Percentiles rank a stretch among this genome's conserved stretches.
Evolutionary conservation across 2,888 invertebrate genomes (phyloP).

Genomic region (Apomyelois bistriatella): DNA sequence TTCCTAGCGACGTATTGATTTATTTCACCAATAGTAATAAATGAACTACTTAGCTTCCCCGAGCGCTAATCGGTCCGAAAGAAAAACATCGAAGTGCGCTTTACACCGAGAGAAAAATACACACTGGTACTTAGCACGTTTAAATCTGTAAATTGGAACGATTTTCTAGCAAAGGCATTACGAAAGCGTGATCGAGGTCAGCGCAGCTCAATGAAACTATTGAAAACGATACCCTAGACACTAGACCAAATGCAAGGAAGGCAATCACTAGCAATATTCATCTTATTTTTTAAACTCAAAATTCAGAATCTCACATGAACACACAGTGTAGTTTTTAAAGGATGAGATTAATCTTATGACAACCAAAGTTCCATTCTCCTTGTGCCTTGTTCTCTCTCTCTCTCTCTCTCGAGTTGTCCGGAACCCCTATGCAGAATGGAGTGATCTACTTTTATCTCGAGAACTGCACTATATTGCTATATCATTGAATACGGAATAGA

Average conservation of each 20-base stretch:
- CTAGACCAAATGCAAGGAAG: not conserved
- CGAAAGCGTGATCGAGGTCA: slow-evolving; percentile 1
- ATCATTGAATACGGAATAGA: too few species aligned
- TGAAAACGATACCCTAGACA: not conserved
- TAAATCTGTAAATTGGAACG: slow-evolving; percentile 9
- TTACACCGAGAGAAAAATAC: slow-evolving; percentile 4
- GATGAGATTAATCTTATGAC: too few species aligned
- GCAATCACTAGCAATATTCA: not conserved
- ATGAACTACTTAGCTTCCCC: not conserved
- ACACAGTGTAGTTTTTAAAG: too few species aligned
- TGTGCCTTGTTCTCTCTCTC: too few species aligned
- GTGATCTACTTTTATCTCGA: too few species aligned
- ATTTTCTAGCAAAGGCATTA: slow-evolving; percentile 8
- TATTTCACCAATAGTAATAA: not conserved
- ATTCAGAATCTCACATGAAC: too few species aligned
- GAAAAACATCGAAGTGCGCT: slow-evolving; percentile 1
- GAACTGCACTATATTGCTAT: too few species aligned
- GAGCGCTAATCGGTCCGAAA: not conserved
- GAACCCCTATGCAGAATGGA: too few species aligned
- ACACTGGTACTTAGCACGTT: slow-evolving; percentile 3
- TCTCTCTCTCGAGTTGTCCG: too few species aligned
- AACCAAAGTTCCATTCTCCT: too few species aligned
- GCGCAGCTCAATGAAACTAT: not conserved
- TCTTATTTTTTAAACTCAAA: too few species aligned
- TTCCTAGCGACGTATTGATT: not conserved